phyloP scores from a whole-genome alignment of 2,113 vertebrate species.

The Poeciliopsis occidentalis region DNA sequence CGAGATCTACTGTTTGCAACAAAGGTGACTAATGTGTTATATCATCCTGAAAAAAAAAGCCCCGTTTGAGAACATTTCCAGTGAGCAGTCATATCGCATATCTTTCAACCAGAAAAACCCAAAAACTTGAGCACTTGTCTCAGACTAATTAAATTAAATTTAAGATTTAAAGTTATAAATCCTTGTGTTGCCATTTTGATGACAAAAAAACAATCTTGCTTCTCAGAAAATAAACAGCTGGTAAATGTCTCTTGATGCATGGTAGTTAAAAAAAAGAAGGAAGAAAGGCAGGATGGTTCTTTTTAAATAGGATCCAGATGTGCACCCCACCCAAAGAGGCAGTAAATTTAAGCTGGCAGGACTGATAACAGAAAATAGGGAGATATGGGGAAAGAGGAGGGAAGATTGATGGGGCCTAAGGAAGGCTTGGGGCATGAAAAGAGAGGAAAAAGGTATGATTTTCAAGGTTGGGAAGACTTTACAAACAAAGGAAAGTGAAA shows the following conservation, averaged over 20 bases:
- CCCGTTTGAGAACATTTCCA: not conserved
- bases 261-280: slow-evolving; percentile 56
- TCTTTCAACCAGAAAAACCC: slow-evolving; percentile 17
- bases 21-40: not conserved
- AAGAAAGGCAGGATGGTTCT: slow-evolving; percentile 60
- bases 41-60: not conserved
- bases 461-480: slow-evolving; percentile 21
- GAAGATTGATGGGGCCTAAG: slow-evolving; percentile 29
- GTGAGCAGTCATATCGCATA: not conserved
- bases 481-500: not conserved
- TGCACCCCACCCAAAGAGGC: slow-evolving; percentile 80
- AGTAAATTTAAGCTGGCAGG: slow-evolving; percentile 79
- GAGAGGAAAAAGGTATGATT: slow-evolving; percentile 37
- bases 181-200: slow-evolving; percentile 2
- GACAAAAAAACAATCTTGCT: slow-evolving; percentile 25
- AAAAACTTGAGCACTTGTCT: slow-evolving; percentile 24
- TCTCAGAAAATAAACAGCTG: slow-evolving; percentile 54
- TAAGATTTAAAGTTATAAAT: slow-evolving; percentile 11
- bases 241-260: slow-evolving; percentile 68
- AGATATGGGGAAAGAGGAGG: slow-evolving; percentile 40
- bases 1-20: slow-evolving; percentile 1
- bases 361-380: slow-evolving; percentile 77
- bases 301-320: slow-evolving; percentile 84
- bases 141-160: not conserved
- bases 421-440: slow-evolving; percentile 24